These are phyloP conservation scores for Drosophila hamatofila DNA, from an alignment of 2,888 invertebrate species.

Conservation along the genomic window DNA sequence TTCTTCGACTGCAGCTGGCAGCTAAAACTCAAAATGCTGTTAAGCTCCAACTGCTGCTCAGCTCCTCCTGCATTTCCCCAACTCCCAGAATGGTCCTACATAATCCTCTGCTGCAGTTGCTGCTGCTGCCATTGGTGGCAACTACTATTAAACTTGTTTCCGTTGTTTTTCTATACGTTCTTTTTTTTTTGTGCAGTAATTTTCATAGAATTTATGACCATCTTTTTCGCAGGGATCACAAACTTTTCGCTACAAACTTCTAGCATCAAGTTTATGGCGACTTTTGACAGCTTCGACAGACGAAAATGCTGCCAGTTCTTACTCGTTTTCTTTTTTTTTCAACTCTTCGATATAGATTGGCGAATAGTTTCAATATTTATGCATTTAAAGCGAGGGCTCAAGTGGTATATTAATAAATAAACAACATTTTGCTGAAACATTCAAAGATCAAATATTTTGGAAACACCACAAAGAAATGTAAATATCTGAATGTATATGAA, in stretches of 20 bases:
- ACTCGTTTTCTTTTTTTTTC: neutral
- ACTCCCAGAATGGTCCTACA: conserved; percentile 6
- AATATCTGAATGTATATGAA: neutral
- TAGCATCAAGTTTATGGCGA: conserved; percentile 54
- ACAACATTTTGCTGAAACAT: neutral
- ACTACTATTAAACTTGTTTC: conserved; percentile 78
- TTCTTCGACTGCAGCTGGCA: conserved; percentile 44
- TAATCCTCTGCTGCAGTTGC: conserved; percentile 17
- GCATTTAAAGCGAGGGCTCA: neutral
- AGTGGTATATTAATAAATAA: neutral
- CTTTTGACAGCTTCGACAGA: conserved; percentile 64
- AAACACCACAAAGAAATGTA: neutral
- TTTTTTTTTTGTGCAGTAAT: conserved; percentile 45
- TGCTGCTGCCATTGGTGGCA: conserved; percentile 51
- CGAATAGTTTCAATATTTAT: conserved; percentile 1
- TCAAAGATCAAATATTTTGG: neutral
- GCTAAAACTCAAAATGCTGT: conserved; percentile 55
- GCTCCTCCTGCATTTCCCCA: neutral
- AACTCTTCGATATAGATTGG: neutral
- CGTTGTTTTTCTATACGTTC: conserved; percentile 52
- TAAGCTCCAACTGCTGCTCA: conserved; percentile 42
- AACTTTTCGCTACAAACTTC: conserved; percentile 49
- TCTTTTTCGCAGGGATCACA: conserved; percentile 71
- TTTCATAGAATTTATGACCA: conserved; percentile 76
- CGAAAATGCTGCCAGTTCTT: conserved; percentile 27